Evolutionary conservation across 1,140 invertebrate genomes (phyloP).

Genomic region (Dicyema japonicum): DNA sequence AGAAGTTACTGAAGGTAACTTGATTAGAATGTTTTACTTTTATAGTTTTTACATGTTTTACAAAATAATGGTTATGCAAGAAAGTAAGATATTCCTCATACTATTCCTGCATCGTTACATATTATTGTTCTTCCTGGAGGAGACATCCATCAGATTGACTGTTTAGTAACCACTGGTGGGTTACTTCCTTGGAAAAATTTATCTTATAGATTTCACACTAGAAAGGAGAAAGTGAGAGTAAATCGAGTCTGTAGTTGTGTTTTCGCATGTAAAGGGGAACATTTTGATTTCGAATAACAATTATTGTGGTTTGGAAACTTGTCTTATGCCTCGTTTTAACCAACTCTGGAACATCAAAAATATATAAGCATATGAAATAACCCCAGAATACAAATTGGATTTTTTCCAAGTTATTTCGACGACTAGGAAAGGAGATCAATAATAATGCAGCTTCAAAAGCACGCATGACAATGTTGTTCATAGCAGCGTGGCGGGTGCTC

Average conservation of each 20-base stretch:
- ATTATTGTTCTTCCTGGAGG: constrained; percentile 28
- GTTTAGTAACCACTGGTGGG: constrained; percentile 77
- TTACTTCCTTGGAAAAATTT: constrained; percentile 65
- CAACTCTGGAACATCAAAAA: constrained; percentile 50
- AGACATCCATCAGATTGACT: no score
- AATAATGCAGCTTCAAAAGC: no score
- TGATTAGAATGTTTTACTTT: no score
- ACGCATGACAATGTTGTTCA: no score
- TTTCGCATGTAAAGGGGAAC: constrained; percentile 24
- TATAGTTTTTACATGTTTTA: no score
- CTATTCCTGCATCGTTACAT: no score
- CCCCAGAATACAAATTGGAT: constrained; percentile 41
- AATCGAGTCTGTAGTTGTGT: constrained; percentile 48
- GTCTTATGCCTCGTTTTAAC: constrained; percentile 70
- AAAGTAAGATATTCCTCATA: no score
- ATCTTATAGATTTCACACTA: constrained; percentile 53
- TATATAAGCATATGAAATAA: constrained; percentile 3
- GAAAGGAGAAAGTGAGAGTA: constrained; percentile 37
- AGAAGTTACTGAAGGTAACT: no score
- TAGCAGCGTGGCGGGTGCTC: no score
- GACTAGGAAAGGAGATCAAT: constrained; percentile 56
- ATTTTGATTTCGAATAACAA: constrained; percentile 86
- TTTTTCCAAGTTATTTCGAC: constrained; percentile 48
- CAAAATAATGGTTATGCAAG: no score
- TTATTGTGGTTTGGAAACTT: constrained; percentile 88